Conservation (phyloP, 2,797 vertebrate genomes). For the Epinephelus coioides region DNA sequence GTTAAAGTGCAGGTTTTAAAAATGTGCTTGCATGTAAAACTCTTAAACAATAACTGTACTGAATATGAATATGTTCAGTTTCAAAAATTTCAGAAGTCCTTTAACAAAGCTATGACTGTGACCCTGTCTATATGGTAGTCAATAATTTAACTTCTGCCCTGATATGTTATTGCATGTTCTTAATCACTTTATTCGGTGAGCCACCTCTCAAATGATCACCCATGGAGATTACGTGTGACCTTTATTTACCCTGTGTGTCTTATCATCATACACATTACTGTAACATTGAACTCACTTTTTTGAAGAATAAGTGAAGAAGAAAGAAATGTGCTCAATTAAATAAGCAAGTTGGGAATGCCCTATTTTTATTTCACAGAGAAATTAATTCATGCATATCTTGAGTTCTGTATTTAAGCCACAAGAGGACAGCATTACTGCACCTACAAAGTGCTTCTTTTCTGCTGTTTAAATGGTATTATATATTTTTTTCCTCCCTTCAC, state of each 20-base stretch:
- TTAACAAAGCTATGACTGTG: background rate
- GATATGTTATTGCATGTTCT: background rate
- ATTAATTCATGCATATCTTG: background rate
- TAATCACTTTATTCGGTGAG: background rate
- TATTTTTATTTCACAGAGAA: background rate
- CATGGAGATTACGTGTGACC: background rate
- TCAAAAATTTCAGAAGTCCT: background rate
- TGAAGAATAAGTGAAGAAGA: background rate
- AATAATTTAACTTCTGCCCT: background rate
- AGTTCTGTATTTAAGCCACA: conserved; percentile 32
- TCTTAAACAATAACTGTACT: background rate
- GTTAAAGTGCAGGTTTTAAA: too few species aligned
- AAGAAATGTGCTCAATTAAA: background rate
- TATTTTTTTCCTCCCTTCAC: background rate
- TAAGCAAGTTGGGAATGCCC: background rate
- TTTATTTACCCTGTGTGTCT: background rate
- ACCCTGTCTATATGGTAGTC: too few species aligned
- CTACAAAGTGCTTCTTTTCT: background rate
- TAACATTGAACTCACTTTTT: background rate
- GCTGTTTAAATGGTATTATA: background rate
- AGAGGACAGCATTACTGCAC: conserved; percentile 38
- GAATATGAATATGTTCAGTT: background rate
- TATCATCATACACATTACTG: background rate
- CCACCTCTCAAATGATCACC: background rate
- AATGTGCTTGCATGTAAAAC: background rate